Evolutionary conservation across 2,797 vertebrate species (phyloP), one percentile per base, ranked within the genome.

Genomic region (Mus caroli): DNA sequence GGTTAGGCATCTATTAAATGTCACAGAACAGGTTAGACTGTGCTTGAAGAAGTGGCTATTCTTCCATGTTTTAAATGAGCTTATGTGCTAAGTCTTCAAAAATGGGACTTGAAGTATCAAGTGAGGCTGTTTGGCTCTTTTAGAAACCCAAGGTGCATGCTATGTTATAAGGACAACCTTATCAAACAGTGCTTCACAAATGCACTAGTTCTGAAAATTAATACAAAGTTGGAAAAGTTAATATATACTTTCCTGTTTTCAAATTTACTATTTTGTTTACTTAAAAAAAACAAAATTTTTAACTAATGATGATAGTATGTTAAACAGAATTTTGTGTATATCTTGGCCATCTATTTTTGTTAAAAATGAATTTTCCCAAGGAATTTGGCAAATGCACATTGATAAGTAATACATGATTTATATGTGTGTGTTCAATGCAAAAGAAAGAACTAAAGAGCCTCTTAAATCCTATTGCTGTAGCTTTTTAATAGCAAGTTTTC

Each of bases 1-100:
- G 97, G 94, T 97, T 96, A 97, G 97, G 96, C 94, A 97, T 46
- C 83, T 96, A 94, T 97, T 97, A 96, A 97, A 94, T 94, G 84
- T 97, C 94, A 94, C 89, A 97, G 96, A 97, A 96, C 92, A 97
- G 96, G 92, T 97, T 97, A 97, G 93, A 96, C 78, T 96, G 37
- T 97, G 93, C 58, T 91, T 89, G 83, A 97, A 96, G 91, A 96
- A 94, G 71, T 89, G 88, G 80, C 50, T 93, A 69, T 92, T 95
- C 69, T 88, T 69, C 50, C 54, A 19, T 97, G 50, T 96, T 96
- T 93, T 97, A 95, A 92, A 60, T 96, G 86, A 96, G 76, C 93
- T 90, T 83, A 91, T 96, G 76, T 91, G 43, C 64, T 85, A 46
- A 67, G 2, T 94, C 79, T 96, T 95, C 50, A 96, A 95, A 86